Evolutionary conservation across 2,888 invertebrate genomes (phyloP).

Genomic region (Drosophila subquinaria): DNA sequence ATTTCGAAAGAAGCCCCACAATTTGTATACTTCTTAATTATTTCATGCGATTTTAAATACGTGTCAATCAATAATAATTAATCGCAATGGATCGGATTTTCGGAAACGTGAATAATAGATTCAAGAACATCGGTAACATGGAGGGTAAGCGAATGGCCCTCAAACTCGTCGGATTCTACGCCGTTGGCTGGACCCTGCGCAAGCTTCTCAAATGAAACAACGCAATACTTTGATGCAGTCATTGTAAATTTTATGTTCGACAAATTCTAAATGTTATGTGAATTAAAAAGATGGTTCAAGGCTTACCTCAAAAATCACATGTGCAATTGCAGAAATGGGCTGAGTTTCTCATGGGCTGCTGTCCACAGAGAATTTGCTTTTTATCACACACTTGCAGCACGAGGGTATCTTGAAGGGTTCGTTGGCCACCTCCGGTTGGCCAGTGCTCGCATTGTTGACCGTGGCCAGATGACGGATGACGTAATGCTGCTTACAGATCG

Average conservation of each 20-base stretch:
- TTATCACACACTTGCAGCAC: slow-evolving; percentile 89
- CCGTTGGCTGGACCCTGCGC: slow-evolving; percentile 69
- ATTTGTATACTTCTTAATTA: not conserved
- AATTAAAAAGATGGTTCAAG: slow-evolving; percentile 12
- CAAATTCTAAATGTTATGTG: not conserved
- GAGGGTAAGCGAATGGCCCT: slow-evolving; percentile 66
- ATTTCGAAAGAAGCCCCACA: slow-evolving; percentile 6
- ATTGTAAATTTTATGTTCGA: slow-evolving; percentile 34
- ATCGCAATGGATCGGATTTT: slow-evolving; percentile 57
- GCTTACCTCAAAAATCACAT: slow-evolving; percentile 72
- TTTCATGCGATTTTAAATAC: slow-evolving; percentile 3
- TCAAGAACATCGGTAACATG: slow-evolving; percentile 48
- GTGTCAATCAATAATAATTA: not conserved
- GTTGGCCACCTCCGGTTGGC: slow-evolving; percentile 82
- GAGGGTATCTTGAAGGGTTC: slow-evolving; percentile 89
- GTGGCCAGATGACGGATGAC: slow-evolving; percentile 85
- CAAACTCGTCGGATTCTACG: slow-evolving; percentile 70
- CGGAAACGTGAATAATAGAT: slow-evolving; percentile 48
- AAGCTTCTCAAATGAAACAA: slow-evolving; percentile 56
- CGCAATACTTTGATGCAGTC: not conserved
- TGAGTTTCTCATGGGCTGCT: slow-evolving; percentile 33
- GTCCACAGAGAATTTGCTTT: slow-evolving; percentile 85
- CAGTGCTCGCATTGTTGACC: slow-evolving; percentile 83
- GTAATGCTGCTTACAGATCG: slow-evolving; percentile 74
- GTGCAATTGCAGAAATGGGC: slow-evolving; percentile 33